These are phyloP conservation scores for Heliocidaris erythrogramma DNA, from an alignment of 35 echinoderm and acorn worm species.

Conservation along the genomic window DNA sequence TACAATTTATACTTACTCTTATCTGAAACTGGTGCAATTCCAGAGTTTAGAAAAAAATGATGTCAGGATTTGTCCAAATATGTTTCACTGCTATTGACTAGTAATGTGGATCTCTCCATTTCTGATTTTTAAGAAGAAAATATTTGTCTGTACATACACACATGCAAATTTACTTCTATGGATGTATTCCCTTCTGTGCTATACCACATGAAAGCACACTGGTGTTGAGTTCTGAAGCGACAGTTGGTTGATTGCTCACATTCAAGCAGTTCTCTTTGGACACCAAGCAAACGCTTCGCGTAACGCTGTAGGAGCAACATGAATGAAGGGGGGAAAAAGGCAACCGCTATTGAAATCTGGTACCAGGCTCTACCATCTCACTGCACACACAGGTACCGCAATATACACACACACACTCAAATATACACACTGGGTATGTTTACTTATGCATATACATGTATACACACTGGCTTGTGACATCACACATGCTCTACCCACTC, in stretches of 20 bases:
- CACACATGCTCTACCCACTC: neutral
- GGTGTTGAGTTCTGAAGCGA: neutral
- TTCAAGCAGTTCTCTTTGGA: slow-evolving; percentile 8
- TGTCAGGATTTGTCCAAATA: neutral
- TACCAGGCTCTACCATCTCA: slow-evolving; percentile 28
- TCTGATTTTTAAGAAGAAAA: neutral
- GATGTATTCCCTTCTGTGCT: neutral
- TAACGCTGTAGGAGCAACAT: neutral
- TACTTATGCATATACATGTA: neutral
- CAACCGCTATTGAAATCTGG: neutral
- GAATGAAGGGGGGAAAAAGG: neutral
- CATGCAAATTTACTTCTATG: neutral
- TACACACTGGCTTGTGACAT: neutral
- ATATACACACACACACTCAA: neutral
- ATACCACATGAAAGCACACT: neutral
- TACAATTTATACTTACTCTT: neutral
- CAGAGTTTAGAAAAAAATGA: neutral
- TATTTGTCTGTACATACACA: neutral
- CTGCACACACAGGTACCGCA: neutral
- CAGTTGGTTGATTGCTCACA: neutral
- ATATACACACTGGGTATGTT: slow-evolving; percentile 15
- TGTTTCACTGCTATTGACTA: neutral
- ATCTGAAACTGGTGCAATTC: neutral
- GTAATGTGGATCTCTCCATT: neutral
- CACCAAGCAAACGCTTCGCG: neutral